Base-by-base conservation (phyloP, 2,113 vertebrate species). In the Rhinopomastus cyanomelas region DNA sequence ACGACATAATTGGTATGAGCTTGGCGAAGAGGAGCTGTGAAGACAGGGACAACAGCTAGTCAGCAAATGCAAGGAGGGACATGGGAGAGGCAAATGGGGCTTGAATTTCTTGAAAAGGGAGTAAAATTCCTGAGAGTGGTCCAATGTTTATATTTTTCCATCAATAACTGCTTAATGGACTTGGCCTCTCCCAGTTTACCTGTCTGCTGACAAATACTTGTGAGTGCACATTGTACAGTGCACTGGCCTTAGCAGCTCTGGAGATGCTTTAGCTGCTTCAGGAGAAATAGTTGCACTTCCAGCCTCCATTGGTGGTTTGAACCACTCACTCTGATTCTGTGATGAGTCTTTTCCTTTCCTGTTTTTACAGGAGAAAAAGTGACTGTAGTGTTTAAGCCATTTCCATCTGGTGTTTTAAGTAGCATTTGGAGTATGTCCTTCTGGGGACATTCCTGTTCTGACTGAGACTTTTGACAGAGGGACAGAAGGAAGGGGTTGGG, bases 1-100 rank as follows among this genome's bases (percentile, higher is more conserved):
- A 79, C 84, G 93, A 90, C 78, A 84, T 81, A 48, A 90, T 71
- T 81, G 36, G 74, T 11, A 18, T 86, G 86, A 95, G 85, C 53
- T 86, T 46, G 48, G 57, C 91, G 94, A 86, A 92, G 93, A 84
- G 90, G 93, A 95, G 88, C 88, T 94, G 89, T 89, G 92, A 93
- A 94, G 66, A 72, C 61, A 75, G 61, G 46, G 66, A 75, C 74
- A 78, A 61, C 65, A 88, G 48, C 52, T 84, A 92, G 88, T 92
- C 85, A 81, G 49, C 60, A 92, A 57, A 75, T 74, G 53, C 71
- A 72, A 46, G 66, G 46, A 89, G 36, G 32, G 32, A 62, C 76
- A 32, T 29, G 46, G 51, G 21, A 84, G 80, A 81, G 60, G 64
- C 26, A 79, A 77, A 76, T 55, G n/a, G 36, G 77, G 42, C 56